Percentiles rank a stretch among this genome's conserved stretches.
These are phyloP conservation scores for Conus betulinus DNA, from an alignment of 1,140 invertebrate species.

Conservation along the genomic window DNA sequence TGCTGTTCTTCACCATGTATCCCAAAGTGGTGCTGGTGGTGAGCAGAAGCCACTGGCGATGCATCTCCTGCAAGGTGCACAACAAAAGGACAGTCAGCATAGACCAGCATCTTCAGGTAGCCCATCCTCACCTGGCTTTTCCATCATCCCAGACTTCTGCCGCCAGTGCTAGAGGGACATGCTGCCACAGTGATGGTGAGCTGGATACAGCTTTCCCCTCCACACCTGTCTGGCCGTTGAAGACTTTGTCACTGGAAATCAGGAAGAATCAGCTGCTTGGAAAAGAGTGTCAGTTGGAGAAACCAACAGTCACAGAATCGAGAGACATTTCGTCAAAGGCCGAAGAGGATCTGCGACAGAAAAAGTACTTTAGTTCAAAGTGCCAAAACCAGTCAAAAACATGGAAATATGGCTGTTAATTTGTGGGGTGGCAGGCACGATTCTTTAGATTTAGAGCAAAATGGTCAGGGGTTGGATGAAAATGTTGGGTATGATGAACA, in stretches of 20 bases:
- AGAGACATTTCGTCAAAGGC: neutral
- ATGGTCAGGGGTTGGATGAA: neutral
- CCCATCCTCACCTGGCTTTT: neutral
- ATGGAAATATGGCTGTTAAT: neutral
- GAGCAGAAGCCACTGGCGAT: slow-evolving; percentile 31
- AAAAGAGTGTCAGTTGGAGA: neutral
- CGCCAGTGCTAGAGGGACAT: neutral
- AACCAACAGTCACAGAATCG: neutral
- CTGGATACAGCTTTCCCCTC: neutral
- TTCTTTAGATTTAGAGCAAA: neutral
- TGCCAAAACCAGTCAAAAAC: neutral
- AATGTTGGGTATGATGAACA: neutral
- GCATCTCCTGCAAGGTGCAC: slow-evolving; percentile 14
- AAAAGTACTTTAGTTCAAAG: neutral
- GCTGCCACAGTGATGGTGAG: slow-evolving; percentile 29
- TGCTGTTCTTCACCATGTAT: neutral
- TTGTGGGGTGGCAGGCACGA: neutral
- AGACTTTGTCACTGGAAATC: neutral
- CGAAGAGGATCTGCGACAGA: neutral
- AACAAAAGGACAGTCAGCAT: slow-evolving; percentile 16
- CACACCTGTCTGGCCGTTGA: neutral
- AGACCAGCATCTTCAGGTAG: slow-evolving; percentile 3
- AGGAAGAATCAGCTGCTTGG: neutral
- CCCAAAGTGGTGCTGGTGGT: slow-evolving; percentile 31
- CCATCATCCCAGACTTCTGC: neutral